phyloP scores from a whole-genome alignment of 2,797 vertebrate genomes.

The Paedocypris micromegethes region DNA sequence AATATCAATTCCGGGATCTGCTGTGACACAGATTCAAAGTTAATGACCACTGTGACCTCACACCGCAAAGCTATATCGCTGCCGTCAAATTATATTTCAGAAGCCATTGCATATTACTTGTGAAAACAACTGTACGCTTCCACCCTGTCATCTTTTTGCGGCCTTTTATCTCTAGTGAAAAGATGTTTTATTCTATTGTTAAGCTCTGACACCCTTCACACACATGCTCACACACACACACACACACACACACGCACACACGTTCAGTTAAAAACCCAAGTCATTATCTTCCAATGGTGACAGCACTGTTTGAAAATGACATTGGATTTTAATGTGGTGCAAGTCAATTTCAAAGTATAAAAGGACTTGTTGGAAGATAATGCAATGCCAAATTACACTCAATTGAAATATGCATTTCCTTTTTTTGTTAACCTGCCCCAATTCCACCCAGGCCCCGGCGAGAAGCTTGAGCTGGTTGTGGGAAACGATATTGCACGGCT shows the following conservation, averaged over 20 bases:
- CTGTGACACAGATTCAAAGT: constrained; percentile 30
- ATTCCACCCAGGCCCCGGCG: constrained; percentile 36
- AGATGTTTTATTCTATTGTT: constrained; percentile 45
- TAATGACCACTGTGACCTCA: constrained; percentile 34
- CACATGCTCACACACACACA: constrained; percentile 4
- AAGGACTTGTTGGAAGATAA: constrained; percentile 52
- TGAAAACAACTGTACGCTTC: constrained; percentile 28
- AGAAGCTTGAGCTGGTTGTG: constrained; percentile 34
- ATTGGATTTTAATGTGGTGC: constrained; percentile 56
- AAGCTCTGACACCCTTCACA: constrained; percentile 41
- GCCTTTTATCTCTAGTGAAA: constrained; percentile 40
- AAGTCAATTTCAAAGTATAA: constrained; percentile 52
- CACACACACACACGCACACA: neutral
- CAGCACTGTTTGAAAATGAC: constrained; percentile 59
- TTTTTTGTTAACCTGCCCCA: constrained; percentile 42
- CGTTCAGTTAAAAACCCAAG: constrained; percentile 52
- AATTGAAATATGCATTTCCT: constrained; percentile 51
- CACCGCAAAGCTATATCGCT: constrained; percentile 24
- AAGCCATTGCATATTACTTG: constrained; percentile 23
- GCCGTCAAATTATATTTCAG: constrained; percentile 29
- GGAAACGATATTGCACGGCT: constrained; percentile 24
- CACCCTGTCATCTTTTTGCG: constrained; percentile 25
- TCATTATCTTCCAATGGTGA: constrained; percentile 61
- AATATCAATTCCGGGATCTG: constrained; percentile 25
- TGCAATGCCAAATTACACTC: constrained; percentile 52